Evolutionary conservation across 2,113 vertebrate genomes (phyloP).

Genomic region (Periophthalmus modestus): DNA sequence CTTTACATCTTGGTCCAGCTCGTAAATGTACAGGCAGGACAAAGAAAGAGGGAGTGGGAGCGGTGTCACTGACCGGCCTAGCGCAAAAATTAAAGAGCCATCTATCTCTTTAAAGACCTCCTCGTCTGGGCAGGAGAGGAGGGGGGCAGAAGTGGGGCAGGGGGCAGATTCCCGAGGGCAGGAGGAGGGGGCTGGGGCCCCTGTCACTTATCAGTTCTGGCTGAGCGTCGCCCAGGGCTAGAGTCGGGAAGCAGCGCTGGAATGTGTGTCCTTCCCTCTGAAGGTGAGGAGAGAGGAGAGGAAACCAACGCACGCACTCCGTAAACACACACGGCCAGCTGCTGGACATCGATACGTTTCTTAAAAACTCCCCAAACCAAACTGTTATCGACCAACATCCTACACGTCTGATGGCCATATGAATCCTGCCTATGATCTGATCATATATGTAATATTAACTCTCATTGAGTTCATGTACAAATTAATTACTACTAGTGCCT

Average conservation of each 20-base stretch:
- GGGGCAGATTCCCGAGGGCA: slow-evolving; percentile 78
- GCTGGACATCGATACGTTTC: slow-evolving; percentile 39
- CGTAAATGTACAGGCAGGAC: slow-evolving; percentile 53
- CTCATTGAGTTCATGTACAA: not conserved
- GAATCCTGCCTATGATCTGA: not conserved
- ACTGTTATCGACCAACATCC: not conserved
- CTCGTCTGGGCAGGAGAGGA: slow-evolving; percentile 37
- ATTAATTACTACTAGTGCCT: too few species aligned
- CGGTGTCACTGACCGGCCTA: slow-evolving; percentile 52
- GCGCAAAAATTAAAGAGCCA: slow-evolving; percentile 66
- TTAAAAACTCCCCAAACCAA: slow-evolving; percentile 18
- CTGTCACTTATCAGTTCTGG: slow-evolving; percentile 83
- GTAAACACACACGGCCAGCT: slow-evolving; percentile 40
- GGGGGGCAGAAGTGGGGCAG: slow-evolving; percentile 75
- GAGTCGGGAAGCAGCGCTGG: slow-evolving; percentile 77
- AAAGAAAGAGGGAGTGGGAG: slow-evolving; percentile 43
- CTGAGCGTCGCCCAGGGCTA: slow-evolving; percentile 81
- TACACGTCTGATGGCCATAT: slow-evolving; percentile 6
- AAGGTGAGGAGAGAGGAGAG: slow-evolving; percentile 78
- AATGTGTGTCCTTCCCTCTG: slow-evolving; percentile 82
- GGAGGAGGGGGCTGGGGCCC: slow-evolving; percentile 72
- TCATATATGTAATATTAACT: not conserved
- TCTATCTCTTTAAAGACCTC: slow-evolving; percentile 79
- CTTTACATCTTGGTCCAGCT: slow-evolving; percentile 42
- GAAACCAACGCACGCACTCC: slow-evolving; percentile 47